Conservation (phyloP, 1,140 invertebrate species). For the Drosophila mayri region DNA sequence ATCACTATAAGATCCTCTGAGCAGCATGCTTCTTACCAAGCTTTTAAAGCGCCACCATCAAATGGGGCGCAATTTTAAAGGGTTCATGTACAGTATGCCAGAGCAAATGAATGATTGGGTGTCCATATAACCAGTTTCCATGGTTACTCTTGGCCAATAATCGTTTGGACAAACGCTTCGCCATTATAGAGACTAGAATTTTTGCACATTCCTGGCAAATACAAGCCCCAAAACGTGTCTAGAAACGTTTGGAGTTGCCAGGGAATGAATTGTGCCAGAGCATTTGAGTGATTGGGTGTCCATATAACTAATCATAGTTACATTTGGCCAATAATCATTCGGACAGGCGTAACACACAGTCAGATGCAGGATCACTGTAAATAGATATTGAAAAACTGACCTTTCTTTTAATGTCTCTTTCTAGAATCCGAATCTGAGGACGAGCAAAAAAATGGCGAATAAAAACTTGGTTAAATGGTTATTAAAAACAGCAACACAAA, state of each 20-base stretch:
- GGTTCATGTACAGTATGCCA: slow-evolving; percentile 58
- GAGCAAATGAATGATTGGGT: slow-evolving; percentile 74
- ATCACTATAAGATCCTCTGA: not conserved
- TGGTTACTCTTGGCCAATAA: slow-evolving; percentile 68
- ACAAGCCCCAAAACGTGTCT: not conserved
- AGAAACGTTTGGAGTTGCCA: not conserved
- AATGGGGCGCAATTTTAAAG: slow-evolving; percentile 33
- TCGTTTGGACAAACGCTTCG: slow-evolving; percentile 23
- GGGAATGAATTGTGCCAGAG: slow-evolving; percentile 52
- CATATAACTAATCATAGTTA: slow-evolving; percentile 78
- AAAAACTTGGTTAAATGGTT: slow-evolving; percentile 45
- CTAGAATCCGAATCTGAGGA: slow-evolving; percentile 84
- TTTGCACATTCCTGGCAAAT: slow-evolving; percentile 15
- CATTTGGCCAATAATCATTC: slow-evolving; percentile 69
- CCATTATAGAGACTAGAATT: not conserved
- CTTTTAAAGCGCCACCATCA: slow-evolving; percentile 34
- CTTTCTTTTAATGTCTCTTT: slow-evolving; percentile 20
- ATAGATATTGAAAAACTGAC: not conserved
- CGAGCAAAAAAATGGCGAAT: slow-evolving; percentile 78
- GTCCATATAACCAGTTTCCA: slow-evolving; percentile 61
- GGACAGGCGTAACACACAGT: slow-evolving; percentile 17
- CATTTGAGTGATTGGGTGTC: slow-evolving; percentile 78
- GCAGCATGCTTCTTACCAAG: slow-evolving; percentile 35
- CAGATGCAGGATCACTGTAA: not conserved
- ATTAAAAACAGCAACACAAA: slow-evolving; percentile 35